Conservation (phyloP, 2,888 invertebrate species). For the Endotricha flammealis region DNA sequence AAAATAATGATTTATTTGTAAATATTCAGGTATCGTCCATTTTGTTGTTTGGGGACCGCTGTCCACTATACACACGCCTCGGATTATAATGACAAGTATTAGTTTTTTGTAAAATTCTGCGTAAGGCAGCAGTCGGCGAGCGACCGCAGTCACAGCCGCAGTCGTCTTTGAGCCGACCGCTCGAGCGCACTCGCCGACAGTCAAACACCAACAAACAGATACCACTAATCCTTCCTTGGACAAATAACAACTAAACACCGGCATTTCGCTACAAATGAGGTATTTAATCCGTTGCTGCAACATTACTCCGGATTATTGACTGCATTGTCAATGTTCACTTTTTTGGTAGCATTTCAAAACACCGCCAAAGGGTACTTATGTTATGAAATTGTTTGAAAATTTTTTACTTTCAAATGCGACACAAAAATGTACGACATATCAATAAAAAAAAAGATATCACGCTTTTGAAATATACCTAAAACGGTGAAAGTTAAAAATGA, state of each 20-base stretch:
- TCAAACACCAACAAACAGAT: conserved; percentile 54
- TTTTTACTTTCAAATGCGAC: conserved; percentile 33
- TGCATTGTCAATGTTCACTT: conserved; percentile 60
- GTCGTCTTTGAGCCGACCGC: conserved; percentile 38
- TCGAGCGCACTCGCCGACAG: conserved; percentile 30
- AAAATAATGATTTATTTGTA: no score
- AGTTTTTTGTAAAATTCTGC: conserved; percentile 48
- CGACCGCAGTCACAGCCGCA: conserved; percentile 28
- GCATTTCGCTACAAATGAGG: conserved; percentile 63
- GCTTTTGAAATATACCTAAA: conserved; percentile 32
- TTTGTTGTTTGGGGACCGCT: conserved; percentile 13
- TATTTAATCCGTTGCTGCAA: conserved; percentile 60
- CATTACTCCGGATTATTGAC: conserved; percentile 62
- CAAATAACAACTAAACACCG: conserved; percentile 60
- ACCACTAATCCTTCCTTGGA: conserved; percentile 62
- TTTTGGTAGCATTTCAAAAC: conserved; percentile 46
- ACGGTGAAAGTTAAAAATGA: conserved; percentile 51
- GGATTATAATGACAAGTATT: conserved; percentile 34
- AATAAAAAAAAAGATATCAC: conserved; percentile 27
- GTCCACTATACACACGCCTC: conserved; percentile 23
- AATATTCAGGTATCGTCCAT: conserved; percentile 4
- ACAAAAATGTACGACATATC: conserved; percentile 18
- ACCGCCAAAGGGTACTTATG: conserved; percentile 27
- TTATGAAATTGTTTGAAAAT: conserved; percentile 28
- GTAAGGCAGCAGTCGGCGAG: conserved; percentile 43